phyloP scores from a whole-genome alignment of 2,888 invertebrate species.

The Acleris cristana region DNA sequence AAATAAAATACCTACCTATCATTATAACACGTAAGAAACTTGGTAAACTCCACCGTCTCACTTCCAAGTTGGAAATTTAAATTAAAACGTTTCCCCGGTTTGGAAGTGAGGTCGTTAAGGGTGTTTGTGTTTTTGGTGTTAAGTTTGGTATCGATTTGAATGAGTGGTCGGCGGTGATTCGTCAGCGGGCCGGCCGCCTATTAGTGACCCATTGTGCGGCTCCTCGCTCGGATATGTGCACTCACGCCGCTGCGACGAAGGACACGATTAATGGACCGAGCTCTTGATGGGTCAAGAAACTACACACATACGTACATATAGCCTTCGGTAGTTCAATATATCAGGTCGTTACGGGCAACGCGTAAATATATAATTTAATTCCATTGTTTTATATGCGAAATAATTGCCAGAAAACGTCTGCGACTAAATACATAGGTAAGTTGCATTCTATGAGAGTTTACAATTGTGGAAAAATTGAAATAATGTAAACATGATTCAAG shows the following conservation, averaged over 20 bases:
- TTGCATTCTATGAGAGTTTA: too few species aligned
- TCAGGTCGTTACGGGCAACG: too few species aligned
- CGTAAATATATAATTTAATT: too few species aligned
- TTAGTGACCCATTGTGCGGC: conserved; percentile 48
- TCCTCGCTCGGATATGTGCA: conserved; percentile 26
- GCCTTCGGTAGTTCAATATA: too few species aligned
- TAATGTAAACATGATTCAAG: too few species aligned
- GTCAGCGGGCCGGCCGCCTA: conserved; percentile 48
- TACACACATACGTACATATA: not conserved
- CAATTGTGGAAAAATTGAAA: too few species aligned
- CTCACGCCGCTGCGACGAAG: conserved; percentile 16
- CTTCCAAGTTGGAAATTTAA: conserved; percentile 34
- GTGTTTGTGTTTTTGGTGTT: conserved; percentile 27
- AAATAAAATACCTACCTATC: conserved; percentile 1
- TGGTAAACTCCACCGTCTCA: conserved; percentile 20
- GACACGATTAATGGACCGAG: conserved; percentile 23
- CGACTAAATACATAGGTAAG: too few species aligned
- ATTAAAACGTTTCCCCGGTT: conserved; percentile 27
- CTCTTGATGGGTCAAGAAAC: conserved; percentile 10
- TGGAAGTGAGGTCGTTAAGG: conserved; percentile 29
- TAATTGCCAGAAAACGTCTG: too few species aligned
- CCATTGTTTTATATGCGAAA: too few species aligned
- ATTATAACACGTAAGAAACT: conserved; percentile 25
- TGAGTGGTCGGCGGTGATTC: conserved; percentile 46
- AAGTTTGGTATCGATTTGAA: conserved; percentile 42